phyloP scores from a whole-genome alignment of 2,888 invertebrate species.

The Amphiduros pacificus region DNA sequence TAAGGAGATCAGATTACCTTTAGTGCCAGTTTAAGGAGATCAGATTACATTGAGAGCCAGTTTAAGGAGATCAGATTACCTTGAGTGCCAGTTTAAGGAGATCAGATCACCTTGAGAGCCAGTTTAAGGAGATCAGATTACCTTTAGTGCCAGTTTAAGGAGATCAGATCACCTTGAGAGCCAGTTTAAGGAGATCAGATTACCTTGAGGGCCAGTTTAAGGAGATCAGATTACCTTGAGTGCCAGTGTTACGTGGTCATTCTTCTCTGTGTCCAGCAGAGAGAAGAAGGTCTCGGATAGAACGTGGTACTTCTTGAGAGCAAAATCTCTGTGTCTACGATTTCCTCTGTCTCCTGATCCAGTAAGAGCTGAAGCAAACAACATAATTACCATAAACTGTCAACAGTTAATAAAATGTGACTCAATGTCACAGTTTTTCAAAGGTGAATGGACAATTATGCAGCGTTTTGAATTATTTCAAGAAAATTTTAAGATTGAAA shows the following conservation, averaged over 20 bases:
- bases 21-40: too few relatives aligned
- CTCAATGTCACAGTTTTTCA: neutral
- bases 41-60: too few relatives aligned
- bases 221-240: constrained; percentile 9
- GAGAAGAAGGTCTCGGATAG: constrained; percentile 23
- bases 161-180: too few relatives aligned
- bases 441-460: neutral
- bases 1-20: too few relatives aligned
- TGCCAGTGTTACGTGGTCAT: constrained; percentile 14
- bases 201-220: neutral
- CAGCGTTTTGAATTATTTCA: neutral
- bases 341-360: neutral
- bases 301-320: constrained; percentile 19
- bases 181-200: neutral
- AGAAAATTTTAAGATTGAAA: neutral
- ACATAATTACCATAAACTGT: neutral
- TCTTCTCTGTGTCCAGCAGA: constrained; percentile 16
- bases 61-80: too few relatives aligned
- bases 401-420: neutral
- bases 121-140: too few relatives aligned
- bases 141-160: too few relatives aligned
- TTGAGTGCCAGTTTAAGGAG: too few relatives aligned
- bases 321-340: constrained; percentile 21
- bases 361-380: neutral
- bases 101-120: too few relatives aligned